Conservation (phyloP, 1,140 invertebrate species). For the Bombus huntii region DNA sequence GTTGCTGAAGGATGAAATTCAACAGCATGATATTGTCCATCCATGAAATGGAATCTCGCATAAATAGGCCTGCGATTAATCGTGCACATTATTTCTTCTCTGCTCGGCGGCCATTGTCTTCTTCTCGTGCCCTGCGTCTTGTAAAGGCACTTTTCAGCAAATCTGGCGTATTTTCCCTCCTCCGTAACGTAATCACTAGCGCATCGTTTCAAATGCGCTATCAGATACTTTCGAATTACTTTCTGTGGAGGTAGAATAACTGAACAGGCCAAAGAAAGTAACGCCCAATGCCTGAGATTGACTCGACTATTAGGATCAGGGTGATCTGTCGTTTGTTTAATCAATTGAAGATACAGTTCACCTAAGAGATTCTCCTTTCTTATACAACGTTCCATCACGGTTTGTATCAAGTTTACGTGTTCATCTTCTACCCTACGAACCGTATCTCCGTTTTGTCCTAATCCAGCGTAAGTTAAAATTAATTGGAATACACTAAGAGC, state of each 20-base stretch:
- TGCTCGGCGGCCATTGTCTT: slow-evolving; percentile 95
- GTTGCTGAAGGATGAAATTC: slow-evolving; percentile 97
- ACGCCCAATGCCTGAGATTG: slow-evolving; percentile 95
- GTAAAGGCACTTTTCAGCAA: slow-evolving; percentile 95
- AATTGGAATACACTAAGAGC: slow-evolving; percentile 91
- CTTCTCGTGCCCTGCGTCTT: slow-evolving; percentile 93
- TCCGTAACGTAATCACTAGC: slow-evolving; percentile 94
- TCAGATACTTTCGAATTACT: slow-evolving; percentile 93
- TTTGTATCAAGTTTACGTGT: slow-evolving; percentile 93
- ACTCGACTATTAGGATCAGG: slow-evolving; percentile 94
- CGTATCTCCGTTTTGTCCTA: slow-evolving; percentile 89
- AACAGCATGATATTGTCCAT: slow-evolving; percentile 96
- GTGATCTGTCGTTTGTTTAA: slow-evolving; percentile 97
- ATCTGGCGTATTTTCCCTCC: slow-evolving; percentile 96
- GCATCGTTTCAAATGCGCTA: slow-evolving; percentile 94
- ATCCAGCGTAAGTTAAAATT: slow-evolving; percentile 91
- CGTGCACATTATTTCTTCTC: slow-evolving; percentile 96
- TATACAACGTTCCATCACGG: slow-evolving; percentile 94
- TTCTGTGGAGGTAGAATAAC: slow-evolving; percentile 93
- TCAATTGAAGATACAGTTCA: slow-evolving; percentile 96
- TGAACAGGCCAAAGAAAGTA: slow-evolving; percentile 94
- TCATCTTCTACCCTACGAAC: slow-evolving; percentile 90
- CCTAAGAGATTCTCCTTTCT: slow-evolving; percentile 93
- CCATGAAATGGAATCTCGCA: slow-evolving; percentile 95
- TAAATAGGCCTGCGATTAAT: slow-evolving; percentile 95